Evolutionary conservation across 2,113 vertebrate genomes (phyloP).

Genomic region (Deroptyus accipitrinus): DNA sequence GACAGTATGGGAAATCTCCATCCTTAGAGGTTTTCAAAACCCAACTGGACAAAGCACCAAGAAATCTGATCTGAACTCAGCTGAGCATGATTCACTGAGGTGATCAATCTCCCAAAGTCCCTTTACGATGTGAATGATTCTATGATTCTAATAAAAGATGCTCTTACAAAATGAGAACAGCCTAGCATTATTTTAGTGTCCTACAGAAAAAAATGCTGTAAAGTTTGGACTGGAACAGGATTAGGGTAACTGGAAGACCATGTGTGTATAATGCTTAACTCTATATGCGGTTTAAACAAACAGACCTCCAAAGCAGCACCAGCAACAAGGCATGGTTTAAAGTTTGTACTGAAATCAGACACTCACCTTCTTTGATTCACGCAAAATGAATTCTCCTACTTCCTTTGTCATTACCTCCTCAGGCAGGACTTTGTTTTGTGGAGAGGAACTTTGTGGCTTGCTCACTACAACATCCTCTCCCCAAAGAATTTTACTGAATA

Average conservation of each 20-base stretch:
- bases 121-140: neutral
- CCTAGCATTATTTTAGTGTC: neutral
- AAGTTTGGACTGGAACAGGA: neutral
- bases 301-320: neutral
- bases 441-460: conserved; percentile 95
- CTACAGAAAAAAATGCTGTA: neutral
- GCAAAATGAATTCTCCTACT: conserved; percentile 90
- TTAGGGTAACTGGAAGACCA: rapidly evolving
- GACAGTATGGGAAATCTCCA: neutral
- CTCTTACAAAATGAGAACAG: neutral
- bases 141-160: neutral
- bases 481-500: conserved; percentile 96
- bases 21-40: neutral
- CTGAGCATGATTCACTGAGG: neutral
- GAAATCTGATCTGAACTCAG: neutral
- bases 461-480: conserved; percentile 96
- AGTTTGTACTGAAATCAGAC: neutral
- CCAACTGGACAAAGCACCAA: neutral
- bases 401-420: conserved; percentile 96
- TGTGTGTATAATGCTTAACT: neutral
- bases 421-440: conserved; percentile 86
- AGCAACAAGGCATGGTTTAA: neutral
- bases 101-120: neutral
- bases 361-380: conserved; percentile 91
- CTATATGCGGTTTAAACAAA: neutral